These are phyloP conservation scores for Anarrhichthys ocellatus DNA, from an alignment of 2,113 vertebrate genomes.

Conservation along the genomic window DNA sequence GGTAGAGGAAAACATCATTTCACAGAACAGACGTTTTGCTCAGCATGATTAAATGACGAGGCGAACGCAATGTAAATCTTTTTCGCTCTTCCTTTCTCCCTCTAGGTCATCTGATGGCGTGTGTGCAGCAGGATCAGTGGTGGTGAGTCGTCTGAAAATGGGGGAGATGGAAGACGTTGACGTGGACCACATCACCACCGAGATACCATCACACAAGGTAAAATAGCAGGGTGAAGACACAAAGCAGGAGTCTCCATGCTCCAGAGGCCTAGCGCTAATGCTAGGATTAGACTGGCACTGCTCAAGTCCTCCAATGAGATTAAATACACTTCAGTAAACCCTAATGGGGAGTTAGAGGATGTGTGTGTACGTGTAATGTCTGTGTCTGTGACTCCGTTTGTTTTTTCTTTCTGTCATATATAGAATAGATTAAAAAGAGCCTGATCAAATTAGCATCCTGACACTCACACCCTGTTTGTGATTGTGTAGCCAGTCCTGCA, in stretches of 20 bases:
- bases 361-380: conserved; percentile 25
- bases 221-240: conserved; percentile 1
- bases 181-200: conserved; percentile 87
- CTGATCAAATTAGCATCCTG: conserved; percentile 19
- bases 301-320: conserved; percentile 77
- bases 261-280: conserved; percentile 64
- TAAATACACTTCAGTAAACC: conserved; percentile 67
- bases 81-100: conserved; percentile 7
- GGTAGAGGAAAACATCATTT: conserved; percentile 24
- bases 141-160: conserved; percentile 95
- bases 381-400: conserved; percentile 4
- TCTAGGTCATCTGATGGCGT: conserved; percentile 94
- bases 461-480: conserved; percentile 19
- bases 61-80: conserved; percentile 3
- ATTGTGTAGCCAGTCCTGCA: conserved; percentile 2
- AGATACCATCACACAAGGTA: conserved; percentile 78
- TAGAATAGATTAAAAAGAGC: conserved; percentile 10
- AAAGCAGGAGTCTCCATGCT: conserved; percentile 42
- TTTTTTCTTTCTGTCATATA: conserved; percentile 10
- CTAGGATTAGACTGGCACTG: conserved; percentile 74
- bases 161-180: conserved; percentile 93
- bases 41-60: conserved; percentile 23
- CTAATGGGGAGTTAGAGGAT: conserved; percentile 66
- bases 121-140: conserved; percentile 89
- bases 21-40: conserved; percentile 30